phyloP scores from a whole-genome alignment of 2,888 invertebrate genomes.

The Hypsopygia costalis region DNA sequence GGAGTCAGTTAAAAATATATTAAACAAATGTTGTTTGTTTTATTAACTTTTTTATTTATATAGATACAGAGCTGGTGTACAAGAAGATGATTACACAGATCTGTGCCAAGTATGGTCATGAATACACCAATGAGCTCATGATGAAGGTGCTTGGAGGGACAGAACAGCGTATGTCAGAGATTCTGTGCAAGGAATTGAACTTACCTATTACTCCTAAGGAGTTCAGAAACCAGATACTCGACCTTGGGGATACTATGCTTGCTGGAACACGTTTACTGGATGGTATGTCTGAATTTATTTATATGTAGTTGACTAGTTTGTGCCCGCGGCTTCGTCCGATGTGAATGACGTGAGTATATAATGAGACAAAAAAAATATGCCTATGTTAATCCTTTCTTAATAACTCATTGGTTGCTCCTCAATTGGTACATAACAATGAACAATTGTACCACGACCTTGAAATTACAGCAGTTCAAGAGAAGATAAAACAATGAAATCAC shows the following conservation, averaged over 20 bases:
- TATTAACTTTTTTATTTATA: constrained; percentile 27
- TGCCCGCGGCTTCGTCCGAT: too few species aligned
- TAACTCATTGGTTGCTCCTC: too few species aligned
- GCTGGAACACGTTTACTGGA: constrained; percentile 83
- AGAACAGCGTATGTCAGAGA: constrained; percentile 84
- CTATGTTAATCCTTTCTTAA: too few species aligned
- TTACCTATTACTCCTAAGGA: constrained; percentile 85
- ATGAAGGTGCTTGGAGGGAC: constrained; percentile 88
- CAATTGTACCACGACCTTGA: too few species aligned
- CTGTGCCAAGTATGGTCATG: constrained; percentile 85
- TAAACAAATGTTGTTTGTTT: too few species aligned
- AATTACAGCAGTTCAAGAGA: too few species aligned
- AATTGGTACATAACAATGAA: too few species aligned
- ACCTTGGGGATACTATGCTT: constrained; percentile 81
- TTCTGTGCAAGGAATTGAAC: constrained; percentile 83
- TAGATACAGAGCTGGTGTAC: constrained; percentile 92
- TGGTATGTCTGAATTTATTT: constrained; percentile 69
- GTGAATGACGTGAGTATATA: too few species aligned
- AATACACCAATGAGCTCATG: constrained; percentile 90
- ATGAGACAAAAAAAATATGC: too few species aligned
- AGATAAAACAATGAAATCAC: too few species aligned
- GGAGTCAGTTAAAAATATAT: too few species aligned
- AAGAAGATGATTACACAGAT: constrained; percentile 86
- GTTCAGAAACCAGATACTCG: constrained; percentile 82
- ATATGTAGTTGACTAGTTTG: not conserved